Evolutionary conservation across 2,888 invertebrate genomes (phyloP), one percentile per base, ranked within the genome.

Genomic region (Scaptomyza reducta): DNA sequence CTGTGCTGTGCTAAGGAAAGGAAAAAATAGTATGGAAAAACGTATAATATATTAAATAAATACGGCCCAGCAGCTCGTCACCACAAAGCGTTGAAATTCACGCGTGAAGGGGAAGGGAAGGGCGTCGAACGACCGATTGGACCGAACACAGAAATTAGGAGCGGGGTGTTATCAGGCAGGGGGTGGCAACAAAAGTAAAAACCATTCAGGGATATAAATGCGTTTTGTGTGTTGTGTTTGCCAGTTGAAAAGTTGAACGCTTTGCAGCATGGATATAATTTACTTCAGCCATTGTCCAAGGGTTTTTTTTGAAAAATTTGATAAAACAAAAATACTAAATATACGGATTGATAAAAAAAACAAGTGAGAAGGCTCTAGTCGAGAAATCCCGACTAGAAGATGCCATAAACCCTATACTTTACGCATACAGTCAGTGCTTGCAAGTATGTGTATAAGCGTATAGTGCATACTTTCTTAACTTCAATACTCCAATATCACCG

Each of bases 11-110:
- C n/a, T n/a, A n/a, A n/a, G n/a, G n/a, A n/a, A 68, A 75, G 3
- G 27, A 31, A 82, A 87, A 84, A 61, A 61, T 77, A 14, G 79
- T 77, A 77, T 85, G 77, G 69, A 77, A 86, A 82, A 87, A 84
- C 62, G 83, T 67, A 79, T 82, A 79, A 40, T 49, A 87, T 85
- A 87, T 87, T 84, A 84, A 84, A 84, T 84, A 84, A 85, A 84
- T 87, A 87, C 86, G 65, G 69, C 54, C 61, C 67, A 45, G 50
- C 35, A 35, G 33, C 25, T 33, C 51, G 58, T 74, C 78, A 87
- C 84, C 84, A 87, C 84, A 84, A 87, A 83, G 69, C 70, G 87
- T 75, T 74, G 83, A 84, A 82, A 70, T 85, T 87, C 79, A 82
- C 87, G 86, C 84, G 87, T 70, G 60, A 61, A 71, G 38, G 22